Conservation (phyloP, 2,797 vertebrate genomes). For the Muscicapa striata region DNA sequence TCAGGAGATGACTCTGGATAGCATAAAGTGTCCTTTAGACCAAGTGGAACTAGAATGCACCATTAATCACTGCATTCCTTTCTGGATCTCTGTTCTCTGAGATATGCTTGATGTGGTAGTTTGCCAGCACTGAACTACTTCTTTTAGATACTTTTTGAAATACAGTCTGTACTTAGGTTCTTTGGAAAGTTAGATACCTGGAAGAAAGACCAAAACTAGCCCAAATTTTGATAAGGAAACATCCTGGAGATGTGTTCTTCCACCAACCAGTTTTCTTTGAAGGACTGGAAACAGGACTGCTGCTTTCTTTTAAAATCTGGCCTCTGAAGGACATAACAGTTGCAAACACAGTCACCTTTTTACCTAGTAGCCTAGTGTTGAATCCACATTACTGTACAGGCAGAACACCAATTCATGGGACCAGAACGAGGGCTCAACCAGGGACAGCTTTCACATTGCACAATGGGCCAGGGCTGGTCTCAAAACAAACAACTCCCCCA, state of each 20-base stretch:
- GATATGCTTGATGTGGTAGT: not conserved
- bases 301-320: not conserved
- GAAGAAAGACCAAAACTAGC: not conserved
- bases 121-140: not conserved
- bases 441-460: not conserved
- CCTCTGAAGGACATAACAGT: not conserved
- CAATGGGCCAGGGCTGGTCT: not conserved
- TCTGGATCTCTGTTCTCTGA: not conserved
- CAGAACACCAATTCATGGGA: not conserved
- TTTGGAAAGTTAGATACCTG: not conserved
- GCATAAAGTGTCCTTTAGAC: not conserved
- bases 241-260: not conserved
- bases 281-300: not conserved
- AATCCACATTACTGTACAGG: not conserved
- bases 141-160: not conserved
- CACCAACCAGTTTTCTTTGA: not conserved
- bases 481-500: not conserved
- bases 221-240: not conserved
- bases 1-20: not conserved
- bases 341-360: not conserved
- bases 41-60: not conserved
- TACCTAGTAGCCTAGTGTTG: not conserved
- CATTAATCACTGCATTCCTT: not conserved
- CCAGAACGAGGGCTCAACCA: not conserved
- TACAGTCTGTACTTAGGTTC: not conserved